Base-by-base conservation (phyloP, 2,888 invertebrate species). In the Dilophus febrilis region DNA sequence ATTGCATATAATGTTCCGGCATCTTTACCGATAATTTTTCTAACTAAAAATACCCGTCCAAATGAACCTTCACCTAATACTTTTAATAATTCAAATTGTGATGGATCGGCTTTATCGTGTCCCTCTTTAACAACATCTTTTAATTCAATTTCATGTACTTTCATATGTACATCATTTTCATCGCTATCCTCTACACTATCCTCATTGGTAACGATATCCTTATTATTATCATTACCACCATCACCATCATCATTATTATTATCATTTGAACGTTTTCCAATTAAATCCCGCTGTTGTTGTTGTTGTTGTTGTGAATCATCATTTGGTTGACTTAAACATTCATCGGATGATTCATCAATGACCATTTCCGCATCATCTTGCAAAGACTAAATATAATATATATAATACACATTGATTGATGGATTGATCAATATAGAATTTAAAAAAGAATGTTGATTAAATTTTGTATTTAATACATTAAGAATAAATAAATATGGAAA, bases 41-140 rank as follows among this genome's bases (percentile, higher is more conserved):
- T 73, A 16, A 97, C 98, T 47, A 98, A 70, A 64, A 98, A 98
- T 49, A 94, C 94, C 73, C 92, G 94, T 46, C 95, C 95, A 66
- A 97, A 97, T 30, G 94, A 94, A 41, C 91, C 92, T 66, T 91
- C 90, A 28, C 94, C 92, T 10, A 94, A 74, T 12, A 98, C 95
- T 66, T 95, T 95, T 51, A 98, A 77, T 47, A 98, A 70, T 63
- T 97, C 95, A 66, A 98, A 98, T 57, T 98, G 91, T 40, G 85
- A 81, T 2, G 94, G 91, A 57, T 94, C 91, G 5, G 92, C 95
- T 58, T 86, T 88, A 36, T 94, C 91, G 54, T 86, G 86, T 4
- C 94, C 94, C 60, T 91, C 87, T 56, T 86, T 80, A 35, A 87
- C 79, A 38, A 97, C 77, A 65, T 90, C 92, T 47, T 79, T 81